phyloP scores from a whole-genome alignment of 2,113 vertebrate genomes.

The Colaptes auratus region DNA sequence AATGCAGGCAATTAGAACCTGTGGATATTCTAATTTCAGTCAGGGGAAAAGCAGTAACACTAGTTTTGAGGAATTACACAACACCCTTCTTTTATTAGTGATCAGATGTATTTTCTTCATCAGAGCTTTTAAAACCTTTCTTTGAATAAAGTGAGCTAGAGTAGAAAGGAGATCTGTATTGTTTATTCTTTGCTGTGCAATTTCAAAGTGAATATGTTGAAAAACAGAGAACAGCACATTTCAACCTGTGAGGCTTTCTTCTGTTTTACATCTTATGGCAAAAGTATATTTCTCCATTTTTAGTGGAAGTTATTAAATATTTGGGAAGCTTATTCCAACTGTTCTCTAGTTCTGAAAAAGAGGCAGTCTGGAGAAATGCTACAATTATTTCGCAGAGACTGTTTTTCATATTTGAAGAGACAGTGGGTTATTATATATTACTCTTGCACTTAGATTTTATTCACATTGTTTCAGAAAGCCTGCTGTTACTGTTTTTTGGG shows the following conservation, averaged over 20 bases:
- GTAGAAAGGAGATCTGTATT: background rate
- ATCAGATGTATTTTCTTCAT: background rate
- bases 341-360: background rate
- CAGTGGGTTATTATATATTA: background rate
- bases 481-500: background rate
- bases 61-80: background rate
- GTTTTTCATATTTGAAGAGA: background rate
- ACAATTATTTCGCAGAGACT: background rate
- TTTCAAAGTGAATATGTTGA: background rate
- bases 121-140: background rate
- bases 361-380: background rate
- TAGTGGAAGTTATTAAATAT: background rate
- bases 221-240: background rate
- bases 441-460: background rate
- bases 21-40: background rate
- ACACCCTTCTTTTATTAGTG: background rate
- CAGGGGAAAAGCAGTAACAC: background rate
- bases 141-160: background rate
- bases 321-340: background rate
- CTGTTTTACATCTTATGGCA: background rate
- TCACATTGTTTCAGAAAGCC: background rate
- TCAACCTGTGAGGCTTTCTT: background rate
- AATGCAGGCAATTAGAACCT: slow-evolving; percentile 12
- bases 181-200: background rate
- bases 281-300: background rate